These are phyloP conservation scores for Ormia ochracea DNA, from an alignment of 2,888 invertebrate genomes.

Conservation along the genomic window DNA sequence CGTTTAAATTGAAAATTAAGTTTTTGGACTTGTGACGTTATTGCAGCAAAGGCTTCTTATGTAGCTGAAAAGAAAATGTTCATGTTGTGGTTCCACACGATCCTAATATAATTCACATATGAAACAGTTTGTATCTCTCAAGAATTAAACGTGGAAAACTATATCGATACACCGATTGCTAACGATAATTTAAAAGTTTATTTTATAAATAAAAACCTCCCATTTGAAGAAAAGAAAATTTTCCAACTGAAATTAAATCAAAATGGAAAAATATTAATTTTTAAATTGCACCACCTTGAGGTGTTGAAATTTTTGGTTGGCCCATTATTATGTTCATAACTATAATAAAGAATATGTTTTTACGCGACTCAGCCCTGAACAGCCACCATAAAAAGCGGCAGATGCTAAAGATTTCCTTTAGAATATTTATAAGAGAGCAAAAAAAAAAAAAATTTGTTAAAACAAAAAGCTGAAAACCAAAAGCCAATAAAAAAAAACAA, in stretches of 20 bases:
- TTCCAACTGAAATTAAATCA: conserved; percentile 28
- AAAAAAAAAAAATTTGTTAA: conserved; percentile 15
- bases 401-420: conserved; percentile 56
- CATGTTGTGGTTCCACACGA: no score
- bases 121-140: no score
- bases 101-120: no score
- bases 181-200: no score
- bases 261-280: conserved; percentile 2
- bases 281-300: conserved; percentile 46
- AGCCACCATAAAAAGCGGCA: conserved; percentile 49
- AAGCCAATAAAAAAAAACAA: not conserved
- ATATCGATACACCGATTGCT: no score
- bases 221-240: no score
- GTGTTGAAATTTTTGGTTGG: conserved; percentile 53
- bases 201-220: no score
- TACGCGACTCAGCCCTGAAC: conserved; percentile 9
- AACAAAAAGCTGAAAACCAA: not conserved
- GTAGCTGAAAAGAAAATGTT: no score
- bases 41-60: no score
- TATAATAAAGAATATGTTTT: conserved; percentile 26
- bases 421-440: conserved; percentile 11
- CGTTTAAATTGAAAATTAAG: no score
- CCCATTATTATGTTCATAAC: conserved; percentile 31
- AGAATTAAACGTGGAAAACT: no score
- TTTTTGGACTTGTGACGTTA: no score